Percentiles rank a stretch among this genome's conserved stretches.
phyloP scores from a whole-genome alignment of 2,797 vertebrate species.

The Urocyon cinereoargenteus region DNA sequence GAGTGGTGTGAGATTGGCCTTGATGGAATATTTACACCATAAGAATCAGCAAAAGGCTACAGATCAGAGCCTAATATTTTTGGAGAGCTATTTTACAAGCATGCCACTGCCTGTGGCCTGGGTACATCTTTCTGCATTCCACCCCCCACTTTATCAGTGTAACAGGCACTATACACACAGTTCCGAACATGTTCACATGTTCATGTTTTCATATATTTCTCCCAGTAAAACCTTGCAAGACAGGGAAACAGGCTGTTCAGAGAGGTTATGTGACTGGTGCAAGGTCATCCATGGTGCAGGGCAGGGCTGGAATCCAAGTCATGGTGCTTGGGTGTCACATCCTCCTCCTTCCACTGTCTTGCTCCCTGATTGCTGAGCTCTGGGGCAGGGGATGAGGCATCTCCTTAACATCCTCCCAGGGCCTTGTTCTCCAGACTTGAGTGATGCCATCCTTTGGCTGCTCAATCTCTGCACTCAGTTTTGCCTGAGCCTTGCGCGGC shows the following conservation, averaged over 20 bases:
- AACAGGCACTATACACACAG: fast-evolving
- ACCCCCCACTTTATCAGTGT: fast-evolving
- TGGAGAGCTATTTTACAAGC: background rate
- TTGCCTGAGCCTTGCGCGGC: background rate
- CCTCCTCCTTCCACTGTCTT: background rate
- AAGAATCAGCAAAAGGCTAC: too few species aligned
- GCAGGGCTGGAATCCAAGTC: background rate
- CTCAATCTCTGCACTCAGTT: background rate
- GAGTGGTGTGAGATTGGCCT: background rate
- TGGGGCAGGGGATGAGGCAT: background rate
- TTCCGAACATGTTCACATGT: fast-evolving
- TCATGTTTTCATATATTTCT: background rate
- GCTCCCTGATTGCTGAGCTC: background rate
- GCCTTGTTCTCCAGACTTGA: background rate
- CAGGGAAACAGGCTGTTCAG: background rate
- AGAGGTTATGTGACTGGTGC: background rate
- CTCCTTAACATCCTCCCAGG: background rate
- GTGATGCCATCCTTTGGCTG: background rate
- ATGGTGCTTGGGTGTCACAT: fast-evolving
- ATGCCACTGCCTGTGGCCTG: fast-evolving
- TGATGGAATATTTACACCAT: fast-evolving
- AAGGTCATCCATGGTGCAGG: background rate
- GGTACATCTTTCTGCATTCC: fast-evolving
- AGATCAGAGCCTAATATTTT: fast-evolving
- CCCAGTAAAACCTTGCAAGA: background rate